Conservation (phyloP, 2,113 vertebrate genomes). For the Naja naja region DNA sequence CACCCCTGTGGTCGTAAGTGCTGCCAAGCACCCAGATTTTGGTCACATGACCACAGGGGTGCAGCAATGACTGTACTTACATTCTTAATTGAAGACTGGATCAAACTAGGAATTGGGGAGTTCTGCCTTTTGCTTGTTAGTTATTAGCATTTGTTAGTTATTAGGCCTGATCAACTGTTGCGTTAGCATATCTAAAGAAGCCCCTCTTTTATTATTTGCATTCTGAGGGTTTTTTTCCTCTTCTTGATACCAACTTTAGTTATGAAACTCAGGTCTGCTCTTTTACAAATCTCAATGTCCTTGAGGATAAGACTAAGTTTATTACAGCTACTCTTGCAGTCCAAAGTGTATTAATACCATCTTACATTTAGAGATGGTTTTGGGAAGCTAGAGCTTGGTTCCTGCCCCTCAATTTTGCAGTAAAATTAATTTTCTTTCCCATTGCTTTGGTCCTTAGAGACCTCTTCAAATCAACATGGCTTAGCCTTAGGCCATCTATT, state of each 20-base stretch:
- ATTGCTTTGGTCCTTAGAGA: not conserved
- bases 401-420: not conserved
- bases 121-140: not conserved
- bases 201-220: not conserved
- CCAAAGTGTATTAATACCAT: not conserved
- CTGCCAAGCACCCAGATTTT: not conserved
- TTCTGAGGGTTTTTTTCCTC: not conserved
- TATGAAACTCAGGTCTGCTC: not conserved
- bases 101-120: not conserved
- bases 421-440: not conserved
- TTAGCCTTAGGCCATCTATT: not conserved
- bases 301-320: not conserved
- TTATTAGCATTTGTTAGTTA: not conserved
- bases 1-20: no score
- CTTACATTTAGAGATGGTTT: not conserved
- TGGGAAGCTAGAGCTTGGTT: not conserved
- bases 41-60: not conserved
- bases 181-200: not conserved
- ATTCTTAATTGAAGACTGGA: not conserved
- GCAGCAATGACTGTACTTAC: not conserved
- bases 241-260: not conserved
- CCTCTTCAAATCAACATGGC: not conserved
- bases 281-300: not conserved
- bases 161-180: not conserved
- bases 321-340: not conserved